Base-by-base conservation (phyloP, 2,888 invertebrate species). In the Helleia helle region DNA sequence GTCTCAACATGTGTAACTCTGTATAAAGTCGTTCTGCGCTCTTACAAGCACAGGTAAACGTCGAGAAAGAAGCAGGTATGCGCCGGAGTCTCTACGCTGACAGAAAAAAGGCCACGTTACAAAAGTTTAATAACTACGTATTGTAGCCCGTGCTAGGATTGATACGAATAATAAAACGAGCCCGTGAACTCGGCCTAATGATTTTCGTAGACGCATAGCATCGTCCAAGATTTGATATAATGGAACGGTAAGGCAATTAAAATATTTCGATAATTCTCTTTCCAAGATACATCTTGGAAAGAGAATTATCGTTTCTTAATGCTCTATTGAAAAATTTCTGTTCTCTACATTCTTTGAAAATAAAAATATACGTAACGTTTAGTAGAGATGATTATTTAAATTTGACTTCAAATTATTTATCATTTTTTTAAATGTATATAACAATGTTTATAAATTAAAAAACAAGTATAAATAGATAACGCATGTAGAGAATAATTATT, bases 81-180 rank as follows among this genome's bases (percentile, higher is more conserved):
- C 67, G 66, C 56, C 57, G 57, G 55, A 58, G 59, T 50, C 56
- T 58, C 51, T 51, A 48, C 53, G 49, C 49, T 48, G 54, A 47
- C 48, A 50, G 48, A 58, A 56, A 64, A 73, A 71, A 75, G 69
- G 62, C 62, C 64, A 68, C 69, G 69, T 71, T 71, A 79, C 74
- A 66, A 75, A 73, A 72, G 62, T 71, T 73, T 73, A 70, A 71
- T 73, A 73, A 71, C 61, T 64, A 67, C 62, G 61, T 59, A 71
- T 71, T 71, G 70, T 74, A 49, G 50, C 51, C 48, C 53, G 53
- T 52, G 56, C 53, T 51, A 48, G 48, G 46, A 50, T 44, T 47
- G 48, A 63, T 54, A 55, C 54, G 51, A 53, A 56, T 56, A 49
- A 56, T 55, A 55, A 58, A 58, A 52, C 53, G 55, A 58, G 54